Base-by-base conservation (phyloP, 2,797 vertebrate species). In the Gymnopithys bicolor region DNA sequence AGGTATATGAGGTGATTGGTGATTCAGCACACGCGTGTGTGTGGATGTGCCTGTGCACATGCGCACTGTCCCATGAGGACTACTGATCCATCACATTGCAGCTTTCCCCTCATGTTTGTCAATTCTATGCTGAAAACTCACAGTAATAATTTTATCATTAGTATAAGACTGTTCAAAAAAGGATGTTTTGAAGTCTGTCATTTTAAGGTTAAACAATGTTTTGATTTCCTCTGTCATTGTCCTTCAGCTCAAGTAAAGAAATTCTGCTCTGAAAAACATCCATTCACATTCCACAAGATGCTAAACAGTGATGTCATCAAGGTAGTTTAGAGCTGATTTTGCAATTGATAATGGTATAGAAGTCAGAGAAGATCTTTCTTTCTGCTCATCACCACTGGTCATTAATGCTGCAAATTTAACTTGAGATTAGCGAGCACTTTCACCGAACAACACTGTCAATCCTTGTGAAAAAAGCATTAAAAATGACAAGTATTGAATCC, bases 391-490 rank as follows among this genome's bases (percentile, higher is more conserved):
- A 9, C 25, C 8, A 7, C 48, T 59, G 39, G 13, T 78, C 10
- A 46, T 6, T 4, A 21, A 10, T 71, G n/a, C 28, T 81, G 18
- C 21, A 84, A n/a, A 7, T 64, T 64, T 28, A 71, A 21, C 5
- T 35, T 48, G 33, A 86, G 53, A 30, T 71, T 25, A 30, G 11
- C 27, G 41, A 77, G 14, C 27, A 18, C 5, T 60, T 91, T 46
- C 19, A 30, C 7, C 6, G 9, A 8, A 22, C 17, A 87, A 35
- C 33, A 43, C 8, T 0, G 0, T 67, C 12, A 7, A 22, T 49
- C 7, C 5, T 24, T 21, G 5, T 17, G 5, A 13, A 82, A 75
- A 53, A 64, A 33, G 5, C 5, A 27, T 13, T 3, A 41, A 68
- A 63, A 84, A 53, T 27, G 0, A 7, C 11, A 76, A 60, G 9